Conservation (phyloP, 2,113 vertebrate genomes). For the Chelonoidis abingdonii region DNA sequence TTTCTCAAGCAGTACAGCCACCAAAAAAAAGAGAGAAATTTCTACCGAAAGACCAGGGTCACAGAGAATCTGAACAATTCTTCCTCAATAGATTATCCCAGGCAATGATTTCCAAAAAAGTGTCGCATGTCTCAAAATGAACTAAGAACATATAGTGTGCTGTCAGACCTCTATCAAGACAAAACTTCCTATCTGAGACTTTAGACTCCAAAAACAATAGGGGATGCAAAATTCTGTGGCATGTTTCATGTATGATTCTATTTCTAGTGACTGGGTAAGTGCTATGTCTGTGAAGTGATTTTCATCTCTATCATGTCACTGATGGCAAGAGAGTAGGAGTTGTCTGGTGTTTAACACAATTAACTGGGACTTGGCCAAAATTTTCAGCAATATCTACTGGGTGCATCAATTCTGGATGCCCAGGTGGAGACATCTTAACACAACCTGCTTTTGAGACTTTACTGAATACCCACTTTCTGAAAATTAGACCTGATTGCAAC, state of each 20-base stretch:
- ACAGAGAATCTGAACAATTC: not conserved
- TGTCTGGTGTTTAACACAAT: not conserved
- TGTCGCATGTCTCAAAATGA: not conserved
- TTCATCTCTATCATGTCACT: not conserved
- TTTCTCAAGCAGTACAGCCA: not conserved
- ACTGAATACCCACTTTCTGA: not conserved
- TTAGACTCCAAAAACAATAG: not conserved
- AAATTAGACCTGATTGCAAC: not conserved
- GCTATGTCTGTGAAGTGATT: not conserved
- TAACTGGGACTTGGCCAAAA: not conserved
- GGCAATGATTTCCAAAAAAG: not conserved
- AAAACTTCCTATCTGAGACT: not conserved
- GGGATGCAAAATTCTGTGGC: not conserved
- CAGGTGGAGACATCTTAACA: not conserved
- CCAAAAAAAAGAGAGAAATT: not conserved
- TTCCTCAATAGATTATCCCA: not conserved
- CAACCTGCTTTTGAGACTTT: not conserved
- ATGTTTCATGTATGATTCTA: not conserved
- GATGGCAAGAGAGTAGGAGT: not conserved
- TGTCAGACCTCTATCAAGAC: not conserved
- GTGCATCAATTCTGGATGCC: too few relatives aligned
- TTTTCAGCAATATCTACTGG: not conserved
- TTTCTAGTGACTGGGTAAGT: not conserved
- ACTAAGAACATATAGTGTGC: not conserved
- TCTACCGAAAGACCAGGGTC: not conserved